A percentile compares a stretch with the other conserved stretches of the same genome.
Conservation (phyloP, 1,140 invertebrate species). For the Conus ventricosus region DNA sequence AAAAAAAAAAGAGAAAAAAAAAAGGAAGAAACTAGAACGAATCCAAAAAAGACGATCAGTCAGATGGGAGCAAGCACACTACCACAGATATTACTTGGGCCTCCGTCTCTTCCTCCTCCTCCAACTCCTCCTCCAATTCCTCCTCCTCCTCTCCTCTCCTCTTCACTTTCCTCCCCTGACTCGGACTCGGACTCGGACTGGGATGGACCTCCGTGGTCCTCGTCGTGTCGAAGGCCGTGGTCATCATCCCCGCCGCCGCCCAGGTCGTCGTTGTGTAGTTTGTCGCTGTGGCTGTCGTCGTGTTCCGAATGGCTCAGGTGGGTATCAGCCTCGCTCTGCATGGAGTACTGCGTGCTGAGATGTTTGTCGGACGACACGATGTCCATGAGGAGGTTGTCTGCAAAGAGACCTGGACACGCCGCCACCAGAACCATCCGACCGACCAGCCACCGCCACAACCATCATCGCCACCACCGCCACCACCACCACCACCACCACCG, state of each 20-base stretch:
- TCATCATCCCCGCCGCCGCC: too few species aligned
- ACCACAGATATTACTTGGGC: conserved; percentile 51
- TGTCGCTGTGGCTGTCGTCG: neutral
- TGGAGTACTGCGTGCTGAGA: conserved; percentile 40
- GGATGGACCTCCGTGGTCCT: conserved; percentile 55
- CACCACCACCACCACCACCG: too few species aligned
- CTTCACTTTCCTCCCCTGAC: conserved; percentile 35
- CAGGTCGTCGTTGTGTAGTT: neutral
- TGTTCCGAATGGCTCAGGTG: conserved; percentile 45
- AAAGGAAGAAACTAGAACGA: conserved; percentile 21
- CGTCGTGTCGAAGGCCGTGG: conserved; percentile 21
- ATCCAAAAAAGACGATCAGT: conserved; percentile 7
- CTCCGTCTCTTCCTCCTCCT: neutral
- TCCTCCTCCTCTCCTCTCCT: conserved; percentile 9
- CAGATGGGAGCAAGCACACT: conserved; percentile 16
- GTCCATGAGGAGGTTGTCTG: conserved; percentile 56
- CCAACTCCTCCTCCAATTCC: neutral
- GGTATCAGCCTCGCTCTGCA: conserved; percentile 49
- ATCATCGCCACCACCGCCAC: too few species aligned
- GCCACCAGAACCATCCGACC: too few species aligned
- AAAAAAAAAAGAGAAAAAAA: conserved; percentile 19
- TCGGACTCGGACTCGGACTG: conserved; percentile 48
- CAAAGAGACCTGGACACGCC: conserved; percentile 47
- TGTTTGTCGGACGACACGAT: conserved; percentile 67
- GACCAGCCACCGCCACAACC: too few species aligned